Conservation (phyloP, 1,140 invertebrate genomes). For the Halictus rubicundus region DNA sequence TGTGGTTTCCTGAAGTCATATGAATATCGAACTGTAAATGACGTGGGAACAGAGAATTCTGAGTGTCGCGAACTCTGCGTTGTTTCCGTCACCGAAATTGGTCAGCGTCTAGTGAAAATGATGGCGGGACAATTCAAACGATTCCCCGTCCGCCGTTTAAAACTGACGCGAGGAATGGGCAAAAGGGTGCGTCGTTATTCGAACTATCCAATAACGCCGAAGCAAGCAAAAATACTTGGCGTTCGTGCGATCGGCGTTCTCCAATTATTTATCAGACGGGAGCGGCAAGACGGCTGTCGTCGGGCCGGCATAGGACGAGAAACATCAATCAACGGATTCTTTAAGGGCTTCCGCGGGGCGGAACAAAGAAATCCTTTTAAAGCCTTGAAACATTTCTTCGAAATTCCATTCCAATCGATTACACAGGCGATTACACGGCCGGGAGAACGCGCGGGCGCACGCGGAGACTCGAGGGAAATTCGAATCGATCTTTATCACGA, state of each 20-base stretch:
- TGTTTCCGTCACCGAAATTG: too few species aligned
- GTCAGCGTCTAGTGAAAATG: too few species aligned
- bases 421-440: constrained; percentile 23
- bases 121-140: background rate
- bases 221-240: background rate
- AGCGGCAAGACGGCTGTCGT: background rate
- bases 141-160: background rate
- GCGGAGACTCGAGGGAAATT: constrained; percentile 15
- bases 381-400: background rate
- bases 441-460: background rate
- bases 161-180: background rate
- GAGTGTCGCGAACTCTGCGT: too few species aligned
- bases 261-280: too few species aligned
- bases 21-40: too few species aligned
- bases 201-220: background rate
- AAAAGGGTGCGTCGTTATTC: background rate
- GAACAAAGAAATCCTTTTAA: constrained; percentile 19
- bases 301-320: background rate
- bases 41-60: too few species aligned
- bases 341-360: background rate
- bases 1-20: too few species aligned
- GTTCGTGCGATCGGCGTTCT: too few species aligned
- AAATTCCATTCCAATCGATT: constrained; percentile 40
- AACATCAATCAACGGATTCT: background rate
- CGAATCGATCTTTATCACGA: constrained; percentile 22